Evolutionary conservation across 2,888 invertebrate species (phyloP).

Genomic region (Pseudeuparius sepicola): DNA sequence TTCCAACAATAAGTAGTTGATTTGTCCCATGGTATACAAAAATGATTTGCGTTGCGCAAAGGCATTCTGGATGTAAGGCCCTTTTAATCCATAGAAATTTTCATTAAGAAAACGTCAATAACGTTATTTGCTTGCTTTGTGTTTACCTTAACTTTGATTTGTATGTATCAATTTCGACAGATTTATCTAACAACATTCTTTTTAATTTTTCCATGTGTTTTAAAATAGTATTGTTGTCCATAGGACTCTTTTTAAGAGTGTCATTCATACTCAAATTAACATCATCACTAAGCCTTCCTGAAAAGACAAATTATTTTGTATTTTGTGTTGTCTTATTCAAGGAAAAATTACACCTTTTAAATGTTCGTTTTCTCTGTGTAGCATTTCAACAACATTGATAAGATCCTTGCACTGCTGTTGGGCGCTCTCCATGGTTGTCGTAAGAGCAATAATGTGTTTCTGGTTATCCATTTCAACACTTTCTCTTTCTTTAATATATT

Average conservation of each 20-base stretch:
- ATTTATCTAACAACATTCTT: constrained; percentile 31
- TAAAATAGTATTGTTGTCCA: constrained; percentile 24
- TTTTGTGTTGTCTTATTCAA: neutral
- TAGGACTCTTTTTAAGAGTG: constrained; percentile 10
- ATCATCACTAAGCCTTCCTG: constrained; percentile 21
- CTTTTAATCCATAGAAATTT: too few relatives aligned
- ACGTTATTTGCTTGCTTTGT: constrained; percentile 4
- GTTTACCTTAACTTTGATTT: constrained; percentile 28
- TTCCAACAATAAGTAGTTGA: too few relatives aligned
- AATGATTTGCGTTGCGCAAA: too few relatives aligned
- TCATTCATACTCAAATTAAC: neutral
- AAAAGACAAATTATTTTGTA: constrained; percentile 15
- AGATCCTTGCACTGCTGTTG: constrained; percentile 31
- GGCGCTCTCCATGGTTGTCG: constrained; percentile 27
- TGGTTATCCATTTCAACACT: constrained; percentile 24
- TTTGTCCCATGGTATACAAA: too few relatives aligned
- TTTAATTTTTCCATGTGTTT: constrained; percentile 28
- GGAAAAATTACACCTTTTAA: constrained; percentile 26
- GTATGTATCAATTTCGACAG: constrained; percentile 28
- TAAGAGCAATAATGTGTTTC: constrained; percentile 24
- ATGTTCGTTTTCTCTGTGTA: constrained; percentile 30
- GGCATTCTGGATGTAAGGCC: too few relatives aligned
- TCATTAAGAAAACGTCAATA: too few relatives aligned
- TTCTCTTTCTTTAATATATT: constrained; percentile 21
- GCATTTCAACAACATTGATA: constrained; percentile 27